A percentile compares a stretch with the other conserved stretches of the same genome.
These are phyloP conservation scores for Ochropacha duplaris DNA, from an alignment of 2,888 invertebrate genomes.

Conservation along the genomic window DNA sequence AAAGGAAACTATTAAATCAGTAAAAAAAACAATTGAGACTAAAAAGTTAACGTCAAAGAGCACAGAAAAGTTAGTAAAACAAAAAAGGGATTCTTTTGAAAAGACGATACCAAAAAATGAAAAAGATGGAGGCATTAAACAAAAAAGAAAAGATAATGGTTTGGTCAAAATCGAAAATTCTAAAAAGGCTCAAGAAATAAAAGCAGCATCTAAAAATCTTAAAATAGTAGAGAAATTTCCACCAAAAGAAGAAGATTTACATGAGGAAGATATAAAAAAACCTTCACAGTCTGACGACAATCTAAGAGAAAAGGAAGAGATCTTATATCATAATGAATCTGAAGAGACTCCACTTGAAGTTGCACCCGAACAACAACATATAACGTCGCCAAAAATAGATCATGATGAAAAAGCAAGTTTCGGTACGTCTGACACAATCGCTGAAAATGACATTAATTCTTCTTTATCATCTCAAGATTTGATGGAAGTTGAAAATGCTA, in stretches of 20 bases:
- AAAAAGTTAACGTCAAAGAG: conserved; percentile 57
- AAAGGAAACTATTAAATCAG: conserved; percentile 47
- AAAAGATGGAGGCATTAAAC: conserved; percentile 47
- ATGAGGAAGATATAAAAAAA: conserved; percentile 22
- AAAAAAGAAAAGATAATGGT: conserved; percentile 47
- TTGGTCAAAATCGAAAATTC: conserved; percentile 43
- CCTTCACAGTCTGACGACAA: conserved; percentile 6
- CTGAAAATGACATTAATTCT: conserved; percentile 36
- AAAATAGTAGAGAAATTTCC: conserved; percentile 12
- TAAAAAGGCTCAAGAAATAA: conserved; percentile 58
- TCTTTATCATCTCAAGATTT: conserved; percentile 43
- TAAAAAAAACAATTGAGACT: conserved; percentile 41
- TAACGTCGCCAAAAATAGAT: conserved; percentile 14
- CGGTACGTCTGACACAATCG: conserved; percentile 42
- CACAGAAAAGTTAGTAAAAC: conserved; percentile 49
- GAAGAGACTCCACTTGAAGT: not conserved
- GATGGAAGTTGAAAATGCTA: conserved; percentile 30
- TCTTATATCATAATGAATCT: not conserved
- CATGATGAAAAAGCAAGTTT: conserved; percentile 30
- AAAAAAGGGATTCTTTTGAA: conserved; percentile 42
- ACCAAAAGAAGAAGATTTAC: conserved; percentile 25
- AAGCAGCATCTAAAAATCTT: conserved; percentile 48
- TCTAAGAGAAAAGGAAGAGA: conserved; percentile 14
- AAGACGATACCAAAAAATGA: conserved; percentile 37
- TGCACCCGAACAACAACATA: not conserved